phyloP scores from a whole-genome alignment of 2,113 vertebrate species.

The Pitta sordida region DNA sequence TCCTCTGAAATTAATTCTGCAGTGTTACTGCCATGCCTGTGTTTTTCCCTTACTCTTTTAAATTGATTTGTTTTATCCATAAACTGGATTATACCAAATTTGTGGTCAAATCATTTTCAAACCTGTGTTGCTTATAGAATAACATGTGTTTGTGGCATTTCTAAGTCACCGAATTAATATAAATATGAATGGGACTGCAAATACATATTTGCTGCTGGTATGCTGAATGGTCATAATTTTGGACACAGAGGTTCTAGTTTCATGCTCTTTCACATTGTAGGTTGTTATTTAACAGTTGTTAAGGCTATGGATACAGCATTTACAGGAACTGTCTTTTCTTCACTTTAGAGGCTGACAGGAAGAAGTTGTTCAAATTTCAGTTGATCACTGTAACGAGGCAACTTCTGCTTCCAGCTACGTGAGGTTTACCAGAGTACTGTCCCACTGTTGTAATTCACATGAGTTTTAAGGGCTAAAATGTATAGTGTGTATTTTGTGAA shows the following conservation, averaged over 20 bases:
- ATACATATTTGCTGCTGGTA: neutral
- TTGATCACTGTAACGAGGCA: neutral
- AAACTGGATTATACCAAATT: neutral
- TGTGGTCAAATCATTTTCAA: neutral
- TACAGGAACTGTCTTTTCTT: neutral
- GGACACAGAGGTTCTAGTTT: neutral
- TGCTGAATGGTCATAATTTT: neutral
- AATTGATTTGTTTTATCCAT: neutral
- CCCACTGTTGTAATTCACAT: neutral
- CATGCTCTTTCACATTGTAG: neutral
- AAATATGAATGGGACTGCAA: neutral
- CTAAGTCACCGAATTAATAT: neutral
- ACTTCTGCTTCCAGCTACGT: fast-evolving
- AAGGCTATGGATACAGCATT: neutral
- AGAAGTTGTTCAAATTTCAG: neutral
- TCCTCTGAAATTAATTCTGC: neutral
- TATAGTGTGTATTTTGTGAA: neutral
- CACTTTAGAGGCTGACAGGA: neutral
- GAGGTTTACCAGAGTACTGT: neutral
- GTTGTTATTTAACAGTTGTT: neutral
- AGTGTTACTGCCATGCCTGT: neutral
- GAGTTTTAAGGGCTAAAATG: neutral
- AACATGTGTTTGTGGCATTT: neutral
- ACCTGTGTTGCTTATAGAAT: neutral
- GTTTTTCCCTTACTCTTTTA: neutral